These are phyloP conservation scores for Phortica okadai DNA, from an alignment of 2,888 invertebrate genomes.

Conservation along the genomic window DNA sequence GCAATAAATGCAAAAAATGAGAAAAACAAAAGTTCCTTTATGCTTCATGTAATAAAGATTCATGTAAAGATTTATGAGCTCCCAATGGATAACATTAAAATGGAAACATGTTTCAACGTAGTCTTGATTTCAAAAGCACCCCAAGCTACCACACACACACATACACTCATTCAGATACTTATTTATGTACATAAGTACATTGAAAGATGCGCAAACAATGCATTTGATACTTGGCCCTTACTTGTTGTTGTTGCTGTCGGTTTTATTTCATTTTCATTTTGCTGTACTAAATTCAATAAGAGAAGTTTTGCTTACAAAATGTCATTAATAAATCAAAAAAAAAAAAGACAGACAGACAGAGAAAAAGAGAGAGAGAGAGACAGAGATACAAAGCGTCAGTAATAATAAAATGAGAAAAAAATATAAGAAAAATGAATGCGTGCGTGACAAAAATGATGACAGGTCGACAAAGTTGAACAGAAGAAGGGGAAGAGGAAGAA, in stretches of 20 bases:
- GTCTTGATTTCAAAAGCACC: neutral
- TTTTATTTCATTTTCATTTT: neutral
- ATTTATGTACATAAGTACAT: neutral
- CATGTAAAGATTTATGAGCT: slow-evolving; percentile 34
- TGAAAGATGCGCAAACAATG: no score
- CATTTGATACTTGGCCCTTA: neutral
- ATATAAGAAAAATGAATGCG: slow-evolving; percentile 39
- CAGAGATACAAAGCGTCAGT: slow-evolving; percentile 36
- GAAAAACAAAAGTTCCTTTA: neutral
- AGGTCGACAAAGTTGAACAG: slow-evolving; percentile 31
- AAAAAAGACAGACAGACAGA: slow-evolving; percentile 14
- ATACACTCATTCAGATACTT: no score
- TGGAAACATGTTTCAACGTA: slow-evolving; percentile 49
- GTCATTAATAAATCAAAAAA: neutral
- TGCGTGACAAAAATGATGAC: slow-evolving; percentile 71
- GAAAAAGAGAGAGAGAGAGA: slow-evolving; percentile 24
- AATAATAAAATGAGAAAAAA: slow-evolving; percentile 38
- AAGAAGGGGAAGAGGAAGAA: neutral
- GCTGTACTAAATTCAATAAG: neutral
- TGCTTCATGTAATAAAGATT: slow-evolving; percentile 26
- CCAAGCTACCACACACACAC: neutral
- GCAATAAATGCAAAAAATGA: neutral
- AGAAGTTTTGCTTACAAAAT: neutral
- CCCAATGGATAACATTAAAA: neutral
- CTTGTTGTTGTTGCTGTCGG: neutral